Evolutionary conservation across 2,797 vertebrate genomes (phyloP).

Genomic region (Phrynocephalus guinanensis): DNA sequence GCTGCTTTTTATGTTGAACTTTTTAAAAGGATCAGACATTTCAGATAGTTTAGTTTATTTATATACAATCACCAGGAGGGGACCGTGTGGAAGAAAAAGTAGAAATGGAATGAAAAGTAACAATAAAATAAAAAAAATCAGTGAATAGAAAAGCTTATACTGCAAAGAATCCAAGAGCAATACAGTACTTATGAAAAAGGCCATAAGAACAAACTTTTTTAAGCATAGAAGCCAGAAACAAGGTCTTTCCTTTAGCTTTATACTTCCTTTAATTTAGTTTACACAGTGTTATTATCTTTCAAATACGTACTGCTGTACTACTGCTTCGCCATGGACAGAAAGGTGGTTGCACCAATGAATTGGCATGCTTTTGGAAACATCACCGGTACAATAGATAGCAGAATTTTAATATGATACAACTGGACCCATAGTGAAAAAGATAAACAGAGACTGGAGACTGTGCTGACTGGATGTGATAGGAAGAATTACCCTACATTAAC

Average conservation of each 20-base stretch:
- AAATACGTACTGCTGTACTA: conserved; percentile 44
- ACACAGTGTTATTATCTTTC: neutral
- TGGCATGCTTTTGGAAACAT: conserved; percentile 29
- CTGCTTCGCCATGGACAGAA: conserved; percentile 27
- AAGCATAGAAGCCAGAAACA: neutral
- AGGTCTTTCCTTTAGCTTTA: conserved; percentile 14
- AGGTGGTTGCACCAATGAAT: conserved; percentile 47
- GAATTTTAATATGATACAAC: conserved; percentile 35
- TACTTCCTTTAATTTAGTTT: conserved; percentile 27
- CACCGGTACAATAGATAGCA: conserved; percentile 39
- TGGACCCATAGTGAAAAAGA: conserved; percentile 44
- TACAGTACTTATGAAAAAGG: neutral
- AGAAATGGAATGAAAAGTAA: neutral
- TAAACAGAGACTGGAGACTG: conserved; percentile 52
- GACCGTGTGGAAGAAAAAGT: neutral
- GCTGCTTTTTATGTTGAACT: neutral
- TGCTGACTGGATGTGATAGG: conserved; percentile 32
- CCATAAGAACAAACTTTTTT: neutral
- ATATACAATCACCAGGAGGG: neutral
- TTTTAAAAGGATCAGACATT: neutral
- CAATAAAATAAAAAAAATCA: neutral
- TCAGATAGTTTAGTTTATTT: neutral
- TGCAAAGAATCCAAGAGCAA: conserved; percentile 1
- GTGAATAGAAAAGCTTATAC: neutral
- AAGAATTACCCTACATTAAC: conserved; percentile 33